phyloP scores from a whole-genome alignment of 2,888 invertebrate species.

The Mesodorylaimus sp. region DNA sequence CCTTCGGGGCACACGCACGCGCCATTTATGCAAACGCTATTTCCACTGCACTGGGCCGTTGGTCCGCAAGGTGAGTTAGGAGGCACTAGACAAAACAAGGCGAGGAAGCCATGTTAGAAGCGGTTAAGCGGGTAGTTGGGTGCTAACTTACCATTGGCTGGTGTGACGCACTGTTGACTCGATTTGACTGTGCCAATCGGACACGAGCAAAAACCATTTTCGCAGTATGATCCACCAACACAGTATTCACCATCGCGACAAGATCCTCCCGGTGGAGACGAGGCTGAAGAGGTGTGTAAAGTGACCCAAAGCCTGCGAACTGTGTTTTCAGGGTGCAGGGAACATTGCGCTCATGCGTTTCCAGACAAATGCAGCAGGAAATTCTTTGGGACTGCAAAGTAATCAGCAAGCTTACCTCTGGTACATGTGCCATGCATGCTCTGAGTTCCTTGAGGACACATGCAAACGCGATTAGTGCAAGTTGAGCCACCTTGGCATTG shows the following conservation, averaged over 20 bases:
- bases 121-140: not conserved
- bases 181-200: not conserved
- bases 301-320: not conserved
- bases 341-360: not conserved
- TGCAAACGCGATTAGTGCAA: constrained; percentile 15
- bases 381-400: too few species aligned
- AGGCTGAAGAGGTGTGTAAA: not conserved
- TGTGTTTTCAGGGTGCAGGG: not conserved
- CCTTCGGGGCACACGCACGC: constrained; percentile 12
- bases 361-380: too few species aligned
- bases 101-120: not conserved
- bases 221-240: constrained; percentile 8
- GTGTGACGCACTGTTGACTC: not conserved
- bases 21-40: constrained; percentile 5
- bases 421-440: not conserved
- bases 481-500: constrained; percentile 22
- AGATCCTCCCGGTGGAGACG: constrained; percentile 14
- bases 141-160: not conserved
- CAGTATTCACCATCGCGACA: constrained; percentile 11
- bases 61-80: constrained; percentile 20
- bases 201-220: constrained; percentile 1
- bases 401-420: too few species aligned
- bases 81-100: constrained; percentile 16
- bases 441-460: constrained; percentile 14
- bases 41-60: constrained; percentile 19